Conservation (phyloP, 2,888 invertebrate species). For the Holacanthella duospinosa region DNA sequence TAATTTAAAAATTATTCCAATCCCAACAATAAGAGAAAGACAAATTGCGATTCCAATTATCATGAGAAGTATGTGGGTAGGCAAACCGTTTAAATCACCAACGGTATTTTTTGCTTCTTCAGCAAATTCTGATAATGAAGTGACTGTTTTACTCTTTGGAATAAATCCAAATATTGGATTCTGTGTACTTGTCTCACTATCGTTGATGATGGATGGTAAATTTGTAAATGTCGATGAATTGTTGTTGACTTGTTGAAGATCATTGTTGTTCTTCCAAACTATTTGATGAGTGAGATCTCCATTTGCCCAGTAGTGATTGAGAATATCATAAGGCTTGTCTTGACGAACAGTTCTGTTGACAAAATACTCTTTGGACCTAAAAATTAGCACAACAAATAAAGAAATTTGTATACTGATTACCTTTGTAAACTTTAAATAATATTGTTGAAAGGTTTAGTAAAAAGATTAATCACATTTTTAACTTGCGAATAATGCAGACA, state of each 20-base stretch:
- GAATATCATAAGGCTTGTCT: background rate
- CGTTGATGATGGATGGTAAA: background rate
- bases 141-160: background rate
- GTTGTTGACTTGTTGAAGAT: background rate
- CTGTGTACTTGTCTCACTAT: background rate
- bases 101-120: background rate
- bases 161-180: background rate
- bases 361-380: no score
- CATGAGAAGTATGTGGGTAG: background rate
- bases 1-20: background rate
- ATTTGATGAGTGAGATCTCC: background rate
- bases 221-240: no score
- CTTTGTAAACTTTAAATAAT: no score
- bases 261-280: background rate
- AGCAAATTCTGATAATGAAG: background rate
- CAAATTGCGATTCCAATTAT: background rate
- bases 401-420: no score
- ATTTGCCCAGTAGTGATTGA: background rate
- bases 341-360: background rate
- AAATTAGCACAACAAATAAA: no score
- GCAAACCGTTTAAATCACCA: background rate
- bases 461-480: no score
- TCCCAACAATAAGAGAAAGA: background rate
- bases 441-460: no score
- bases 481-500: no score